Evolutionary conservation across 2,113 vertebrate species (phyloP), one percentile per base, ranked within the genome.

Genomic region (Carettochelys insculpta): DNA sequence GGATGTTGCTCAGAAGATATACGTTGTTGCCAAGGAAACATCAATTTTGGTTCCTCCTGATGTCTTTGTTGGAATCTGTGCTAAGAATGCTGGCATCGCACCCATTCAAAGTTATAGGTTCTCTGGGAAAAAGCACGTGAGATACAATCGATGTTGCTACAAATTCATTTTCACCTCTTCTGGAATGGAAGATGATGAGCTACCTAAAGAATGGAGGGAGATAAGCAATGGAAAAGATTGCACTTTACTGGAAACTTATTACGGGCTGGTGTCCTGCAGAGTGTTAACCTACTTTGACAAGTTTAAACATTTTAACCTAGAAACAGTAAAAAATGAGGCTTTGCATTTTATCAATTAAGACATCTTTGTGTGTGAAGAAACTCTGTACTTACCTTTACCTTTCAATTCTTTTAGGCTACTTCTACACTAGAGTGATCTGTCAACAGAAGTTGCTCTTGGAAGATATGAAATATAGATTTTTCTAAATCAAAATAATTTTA

Each of bases 81-180:
- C 98, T 19, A 97, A 97, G 6, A 97, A 92, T 48, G 97, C 98
- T 16, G 99, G 99, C 1, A 94, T 99, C 77, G 87, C 92, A 17
- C 98, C 99, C 73, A 97, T 96, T 5, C 99, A 99, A 94, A 99
- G 98, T 87, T 98, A 98, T 87, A 97, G 98, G 0, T 99, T 99
- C 81, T 98, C 98, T 1, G 99, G 99, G 71, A 96, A 96, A 3
- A 98, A 94, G 38, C 98, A 98, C 80, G 96, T 99, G 90, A 97
- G 96, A 68, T 99, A 99, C 95, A 99, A 99, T 29, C 96, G 97
- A 68, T 99, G 99, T 97, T 99, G 99, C 97, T 99, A 99, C 77
- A 97, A 97, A 86, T 98, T 99, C 92, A 98, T 99, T 90, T 99
- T 99, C 96, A 98, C 98, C 94, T 99, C 99, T 13, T 98, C 97